These are phyloP conservation scores for Pseudopleuronectes americanus DNA, from an alignment of 2,797 vertebrate genomes.

Conservation along the genomic window DNA sequence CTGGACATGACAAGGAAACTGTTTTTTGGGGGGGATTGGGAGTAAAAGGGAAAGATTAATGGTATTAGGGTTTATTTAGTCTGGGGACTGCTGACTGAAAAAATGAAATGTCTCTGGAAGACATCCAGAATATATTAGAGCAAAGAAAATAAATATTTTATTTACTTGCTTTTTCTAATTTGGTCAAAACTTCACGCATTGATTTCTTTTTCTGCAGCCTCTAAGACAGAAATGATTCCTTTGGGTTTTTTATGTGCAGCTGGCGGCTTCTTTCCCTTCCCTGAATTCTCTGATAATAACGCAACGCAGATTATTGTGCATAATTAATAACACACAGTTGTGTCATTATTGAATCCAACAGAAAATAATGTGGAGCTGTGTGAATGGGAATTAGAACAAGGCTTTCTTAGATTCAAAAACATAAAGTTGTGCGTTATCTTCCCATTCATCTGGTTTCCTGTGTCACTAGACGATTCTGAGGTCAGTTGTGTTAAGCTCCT, in stretches of 20 bases:
- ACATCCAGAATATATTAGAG: slow-evolving; percentile 41
- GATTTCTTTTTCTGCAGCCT: slow-evolving; percentile 40
- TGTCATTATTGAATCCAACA: slow-evolving; percentile 52
- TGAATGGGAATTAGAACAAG: slow-evolving; percentile 31
- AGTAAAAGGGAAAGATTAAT: slow-evolving; percentile 44
- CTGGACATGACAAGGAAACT: slow-evolving; percentile 43
- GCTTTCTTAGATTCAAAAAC: slow-evolving; percentile 3
- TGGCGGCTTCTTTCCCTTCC: slow-evolving; percentile 28
- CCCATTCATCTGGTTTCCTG: not conserved
- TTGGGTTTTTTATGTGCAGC: slow-evolving; percentile 27
- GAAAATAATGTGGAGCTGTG: slow-evolving; percentile 31
- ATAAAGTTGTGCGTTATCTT: slow-evolving; percentile 1
- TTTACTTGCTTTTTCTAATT: slow-evolving; percentile 60
- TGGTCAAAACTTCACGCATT: slow-evolving; percentile 56
- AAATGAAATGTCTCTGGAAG: slow-evolving; percentile 28
- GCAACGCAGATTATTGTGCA: slow-evolving; percentile 53
- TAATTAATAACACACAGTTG: slow-evolving; percentile 55
- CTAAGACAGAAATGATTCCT: slow-evolving; percentile 45
- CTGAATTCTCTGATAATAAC: slow-evolving; percentile 48
- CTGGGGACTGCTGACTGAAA: slow-evolving; percentile 28
- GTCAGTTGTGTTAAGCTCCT: not conserved
- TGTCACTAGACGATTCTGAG: slow-evolving; percentile 7
- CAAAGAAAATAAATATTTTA: slow-evolving; percentile 59
- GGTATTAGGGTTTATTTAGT: slow-evolving; percentile 36
- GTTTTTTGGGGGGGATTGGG: slow-evolving; percentile 35